phyloP scores from a whole-genome alignment of 2,797 vertebrate species.

The Lepidocolaptes lacrymiger region DNA sequence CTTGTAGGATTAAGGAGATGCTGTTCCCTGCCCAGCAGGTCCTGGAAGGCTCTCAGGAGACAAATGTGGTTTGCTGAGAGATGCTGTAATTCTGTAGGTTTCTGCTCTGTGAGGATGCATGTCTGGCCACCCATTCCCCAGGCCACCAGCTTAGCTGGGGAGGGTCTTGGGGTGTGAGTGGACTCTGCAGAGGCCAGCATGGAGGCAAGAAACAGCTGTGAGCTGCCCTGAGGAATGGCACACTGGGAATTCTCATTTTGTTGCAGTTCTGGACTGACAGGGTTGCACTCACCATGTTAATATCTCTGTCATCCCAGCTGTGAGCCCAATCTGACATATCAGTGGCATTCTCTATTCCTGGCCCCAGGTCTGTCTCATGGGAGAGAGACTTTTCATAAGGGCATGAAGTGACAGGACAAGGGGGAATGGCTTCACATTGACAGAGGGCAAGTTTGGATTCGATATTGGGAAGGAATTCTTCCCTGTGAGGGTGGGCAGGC shows the following conservation, averaged over 20 bases:
- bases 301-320: neutral
- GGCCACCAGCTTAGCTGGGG: neutral
- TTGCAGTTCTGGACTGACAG: neutral
- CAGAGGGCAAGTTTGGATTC: neutral
- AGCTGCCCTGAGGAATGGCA: neutral
- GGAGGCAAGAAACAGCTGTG: neutral
- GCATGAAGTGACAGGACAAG: neutral
- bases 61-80: neutral
- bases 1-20: neutral
- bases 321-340: neutral
- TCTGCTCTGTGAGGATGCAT: neutral
- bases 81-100: neutral
- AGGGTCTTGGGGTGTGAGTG: neutral
- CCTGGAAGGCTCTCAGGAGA: neutral
- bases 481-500: fast-evolving
- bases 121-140: neutral
- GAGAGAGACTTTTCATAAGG: neutral
- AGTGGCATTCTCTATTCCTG: neutral
- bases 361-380: neutral
- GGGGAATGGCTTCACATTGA: neutral
- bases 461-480: neutral
- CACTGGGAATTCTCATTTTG: neutral
- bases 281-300: neutral
- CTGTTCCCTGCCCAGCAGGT: neutral
- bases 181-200: neutral